phyloP scores from a whole-genome alignment of 2,888 invertebrate genomes.

The Eurois occulta region DNA sequence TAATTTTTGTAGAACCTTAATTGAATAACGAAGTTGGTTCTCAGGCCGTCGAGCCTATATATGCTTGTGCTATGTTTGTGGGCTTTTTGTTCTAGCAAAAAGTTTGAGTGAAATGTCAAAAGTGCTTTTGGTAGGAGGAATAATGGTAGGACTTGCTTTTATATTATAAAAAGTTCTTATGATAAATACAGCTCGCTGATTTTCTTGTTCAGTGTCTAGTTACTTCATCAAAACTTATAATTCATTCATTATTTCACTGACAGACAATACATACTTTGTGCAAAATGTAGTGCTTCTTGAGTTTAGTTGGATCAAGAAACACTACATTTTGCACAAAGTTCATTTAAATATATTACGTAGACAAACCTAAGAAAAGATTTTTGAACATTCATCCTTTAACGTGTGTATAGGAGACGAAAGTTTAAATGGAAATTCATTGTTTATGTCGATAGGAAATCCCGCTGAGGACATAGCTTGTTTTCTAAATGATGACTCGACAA shows the following conservation, averaged over 20 bases:
- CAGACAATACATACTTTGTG: no score
- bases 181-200: neutral
- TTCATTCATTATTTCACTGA: neutral
- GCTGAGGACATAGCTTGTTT: no score
- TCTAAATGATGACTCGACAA: no score
- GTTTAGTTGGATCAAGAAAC: no score
- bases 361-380: neutral
- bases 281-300: no score
- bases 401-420: neutral
- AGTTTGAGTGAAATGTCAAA: neutral
- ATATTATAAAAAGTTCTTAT: neutral
- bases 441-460: no score
- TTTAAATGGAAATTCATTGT: no score
- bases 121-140: neutral
- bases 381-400: neutral
- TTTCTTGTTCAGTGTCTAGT: neutral
- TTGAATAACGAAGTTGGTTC: slow-evolving; percentile 82
- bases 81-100: slow-evolving; percentile 12
- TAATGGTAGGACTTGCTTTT: neutral
- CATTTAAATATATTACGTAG: neutral
- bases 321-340: neutral
- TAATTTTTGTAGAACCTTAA: slow-evolving; percentile 83
- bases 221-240: neutral
- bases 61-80: neutral
- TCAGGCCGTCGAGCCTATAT: slow-evolving; percentile 25